Percentiles rank a stretch among this genome's conserved stretches.
Conservation (phyloP, 2,888 invertebrate genomes). For the Drosophila tanythrix region DNA sequence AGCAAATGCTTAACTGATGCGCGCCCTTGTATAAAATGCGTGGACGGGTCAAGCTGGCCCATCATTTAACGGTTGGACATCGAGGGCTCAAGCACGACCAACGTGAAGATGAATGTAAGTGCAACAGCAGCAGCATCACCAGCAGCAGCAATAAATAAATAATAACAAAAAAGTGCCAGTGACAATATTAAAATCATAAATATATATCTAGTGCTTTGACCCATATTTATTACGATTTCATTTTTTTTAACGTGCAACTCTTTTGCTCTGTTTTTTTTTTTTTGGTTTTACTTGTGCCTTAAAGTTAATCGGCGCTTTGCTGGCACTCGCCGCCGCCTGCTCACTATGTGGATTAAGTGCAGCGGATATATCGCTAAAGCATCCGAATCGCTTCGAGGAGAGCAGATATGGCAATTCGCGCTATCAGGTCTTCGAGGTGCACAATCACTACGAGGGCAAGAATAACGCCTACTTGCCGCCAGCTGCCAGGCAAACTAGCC, state of each 20-base stretch:
- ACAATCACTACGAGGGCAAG: constrained; percentile 66
- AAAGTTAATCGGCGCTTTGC: constrained; percentile 60
- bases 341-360: constrained; percentile 45
- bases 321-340: constrained; percentile 64
- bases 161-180: constrained; percentile 24
- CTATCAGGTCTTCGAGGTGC: constrained; percentile 79
- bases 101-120: constrained; percentile 83
- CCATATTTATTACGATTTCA: neutral
- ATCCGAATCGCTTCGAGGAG: constrained; percentile 63
- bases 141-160: constrained; percentile 8
- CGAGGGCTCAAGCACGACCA: constrained; percentile 79
- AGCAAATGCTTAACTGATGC: constrained; percentile 33
- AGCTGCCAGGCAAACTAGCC: constrained; percentile 18
- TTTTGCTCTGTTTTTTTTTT: neutral
- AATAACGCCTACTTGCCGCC: constrained; percentile 56
- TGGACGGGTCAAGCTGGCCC: constrained; percentile 70
- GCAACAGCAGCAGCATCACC: constrained; percentile 15
- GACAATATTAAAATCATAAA: constrained; percentile 4
- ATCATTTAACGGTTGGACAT: constrained; percentile 83
- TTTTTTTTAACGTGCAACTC: constrained; percentile 17
- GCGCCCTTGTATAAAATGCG: constrained; percentile 82
- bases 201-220: constrained; percentile 5
- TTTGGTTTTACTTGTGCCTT: constrained; percentile 1
- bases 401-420: constrained; percentile 69
- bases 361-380: constrained; percentile 74